phyloP scores from a whole-genome alignment of 2,888 invertebrate genomes.

The Rutpela maculata region DNA sequence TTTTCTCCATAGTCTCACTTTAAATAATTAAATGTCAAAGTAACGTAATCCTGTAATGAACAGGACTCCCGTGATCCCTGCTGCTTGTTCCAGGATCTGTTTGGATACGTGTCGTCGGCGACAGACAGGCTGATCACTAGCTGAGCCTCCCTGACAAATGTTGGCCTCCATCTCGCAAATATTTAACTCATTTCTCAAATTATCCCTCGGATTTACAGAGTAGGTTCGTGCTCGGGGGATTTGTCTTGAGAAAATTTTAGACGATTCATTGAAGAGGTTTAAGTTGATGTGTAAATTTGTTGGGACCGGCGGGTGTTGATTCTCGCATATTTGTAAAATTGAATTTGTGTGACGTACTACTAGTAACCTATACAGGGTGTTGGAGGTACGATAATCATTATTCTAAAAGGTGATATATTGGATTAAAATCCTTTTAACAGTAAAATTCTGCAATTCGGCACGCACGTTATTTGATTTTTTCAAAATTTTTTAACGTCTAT shows the following conservation, averaged over 20 bases:
- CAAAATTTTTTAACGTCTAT: too few species aligned
- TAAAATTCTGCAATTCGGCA: too few species aligned
- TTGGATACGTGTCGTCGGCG: constrained; percentile 62
- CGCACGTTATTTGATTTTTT: too few species aligned
- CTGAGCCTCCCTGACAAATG: constrained; percentile 69
- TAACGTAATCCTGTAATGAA: constrained; percentile 71
- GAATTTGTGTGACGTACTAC: too few species aligned
- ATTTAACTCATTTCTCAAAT: constrained; percentile 57
- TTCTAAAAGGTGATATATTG: too few species aligned
- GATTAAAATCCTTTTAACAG: too few species aligned
- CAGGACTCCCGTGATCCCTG: constrained; percentile 62
- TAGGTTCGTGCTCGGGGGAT: constrained; percentile 42
- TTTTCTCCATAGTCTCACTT: constrained; percentile 70
- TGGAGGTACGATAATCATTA: too few species aligned
- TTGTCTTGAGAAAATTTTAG: constrained; percentile 39
- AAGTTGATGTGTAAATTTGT: constrained; percentile 19
- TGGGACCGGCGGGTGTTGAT: neutral
- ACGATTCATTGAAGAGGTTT: constrained; percentile 16
- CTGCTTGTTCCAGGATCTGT: constrained; percentile 68
- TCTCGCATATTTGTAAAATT: too few species aligned
- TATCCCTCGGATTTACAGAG: constrained; percentile 50
- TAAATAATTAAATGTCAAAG: constrained; percentile 73
- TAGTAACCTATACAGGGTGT: too few species aligned
- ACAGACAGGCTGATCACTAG: constrained; percentile 63
- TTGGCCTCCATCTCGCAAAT: constrained; percentile 56